Evolutionary conservation across 2,113 vertebrate genomes (phyloP).

Genomic region (Scalopus aquaticus): DNA sequence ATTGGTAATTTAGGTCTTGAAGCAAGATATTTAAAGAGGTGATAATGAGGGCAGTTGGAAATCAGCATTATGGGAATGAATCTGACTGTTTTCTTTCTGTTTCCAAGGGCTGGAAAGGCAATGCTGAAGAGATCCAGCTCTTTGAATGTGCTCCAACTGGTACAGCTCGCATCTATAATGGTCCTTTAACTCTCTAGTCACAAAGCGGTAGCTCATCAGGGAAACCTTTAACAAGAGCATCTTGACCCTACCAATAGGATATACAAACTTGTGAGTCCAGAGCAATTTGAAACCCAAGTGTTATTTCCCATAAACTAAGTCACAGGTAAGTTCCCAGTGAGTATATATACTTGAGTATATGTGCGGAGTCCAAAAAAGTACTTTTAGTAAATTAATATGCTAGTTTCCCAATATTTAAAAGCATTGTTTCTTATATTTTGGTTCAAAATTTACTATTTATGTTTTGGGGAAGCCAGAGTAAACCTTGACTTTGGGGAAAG

Average conservation of each 20-base stretch:
- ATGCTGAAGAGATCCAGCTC: slow-evolving; percentile 11
- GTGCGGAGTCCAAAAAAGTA: not conserved
- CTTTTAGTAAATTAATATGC: not conserved
- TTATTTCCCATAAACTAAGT: slow-evolving; percentile 6
- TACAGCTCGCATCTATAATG: not conserved
- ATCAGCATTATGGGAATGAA: slow-evolving; percentile 71
- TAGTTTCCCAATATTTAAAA: slow-evolving; percentile 34
- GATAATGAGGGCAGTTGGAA: slow-evolving; percentile 79
- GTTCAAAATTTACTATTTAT: not conserved
- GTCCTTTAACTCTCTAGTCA: slow-evolving; percentile 22
- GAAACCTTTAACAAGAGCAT: not conserved
- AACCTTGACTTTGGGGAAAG: not conserved
- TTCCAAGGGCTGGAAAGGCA: slow-evolving; percentile 11
- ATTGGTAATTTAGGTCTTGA: slow-evolving; percentile 83
- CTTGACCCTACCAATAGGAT: not conserved
- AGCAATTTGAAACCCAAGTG: not conserved
- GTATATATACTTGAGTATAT: not conserved
- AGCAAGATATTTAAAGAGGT: slow-evolving; percentile 81
- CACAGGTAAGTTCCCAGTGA: not conserved
- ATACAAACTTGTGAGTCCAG: not conserved
- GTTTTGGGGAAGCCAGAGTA: not conserved
- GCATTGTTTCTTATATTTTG: slow-evolving; percentile 9
- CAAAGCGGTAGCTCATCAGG: not conserved
- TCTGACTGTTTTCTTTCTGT: slow-evolving; percentile 69
- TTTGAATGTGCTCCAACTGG: slow-evolving; percentile 33